phyloP scores from a whole-genome alignment of 2,113 vertebrate species.

The Carollia perspicillata region DNA sequence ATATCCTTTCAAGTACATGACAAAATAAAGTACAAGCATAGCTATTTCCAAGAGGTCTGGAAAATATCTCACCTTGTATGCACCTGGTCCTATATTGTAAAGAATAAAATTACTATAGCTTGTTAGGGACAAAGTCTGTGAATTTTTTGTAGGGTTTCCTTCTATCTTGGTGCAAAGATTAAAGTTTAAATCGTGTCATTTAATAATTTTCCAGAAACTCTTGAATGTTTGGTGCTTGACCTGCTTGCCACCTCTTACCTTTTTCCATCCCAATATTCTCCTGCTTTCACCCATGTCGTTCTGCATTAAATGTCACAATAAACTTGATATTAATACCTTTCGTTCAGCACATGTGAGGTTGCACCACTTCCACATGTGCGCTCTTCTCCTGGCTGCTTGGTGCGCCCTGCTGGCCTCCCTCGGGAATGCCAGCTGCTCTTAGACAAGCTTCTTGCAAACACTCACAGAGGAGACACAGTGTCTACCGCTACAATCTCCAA shows the following conservation, averaged over 20 bases:
- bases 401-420: conserved; percentile 36
- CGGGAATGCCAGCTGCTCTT: background rate
- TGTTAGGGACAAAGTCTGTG: background rate
- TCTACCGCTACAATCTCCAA: background rate
- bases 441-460: background rate
- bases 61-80: conserved; percentile 45
- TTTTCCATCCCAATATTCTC: background rate
- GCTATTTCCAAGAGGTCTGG: background rate
- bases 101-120: background rate
- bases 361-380: fast-evolving
- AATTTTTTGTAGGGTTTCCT: background rate
- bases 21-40: background rate
- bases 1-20: background rate
- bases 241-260: background rate
- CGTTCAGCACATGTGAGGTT: background rate
- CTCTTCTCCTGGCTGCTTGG: background rate
- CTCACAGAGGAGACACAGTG: background rate
- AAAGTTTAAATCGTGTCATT: background rate
- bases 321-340: background rate
- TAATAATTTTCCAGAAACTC: background rate
- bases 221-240: background rate
- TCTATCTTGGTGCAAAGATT: background rate
- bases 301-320: background rate
- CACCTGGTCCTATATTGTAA: background rate
- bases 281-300: background rate